Conservation (phyloP, 2,888 invertebrate species). For the Congeria kusceri region DNA sequence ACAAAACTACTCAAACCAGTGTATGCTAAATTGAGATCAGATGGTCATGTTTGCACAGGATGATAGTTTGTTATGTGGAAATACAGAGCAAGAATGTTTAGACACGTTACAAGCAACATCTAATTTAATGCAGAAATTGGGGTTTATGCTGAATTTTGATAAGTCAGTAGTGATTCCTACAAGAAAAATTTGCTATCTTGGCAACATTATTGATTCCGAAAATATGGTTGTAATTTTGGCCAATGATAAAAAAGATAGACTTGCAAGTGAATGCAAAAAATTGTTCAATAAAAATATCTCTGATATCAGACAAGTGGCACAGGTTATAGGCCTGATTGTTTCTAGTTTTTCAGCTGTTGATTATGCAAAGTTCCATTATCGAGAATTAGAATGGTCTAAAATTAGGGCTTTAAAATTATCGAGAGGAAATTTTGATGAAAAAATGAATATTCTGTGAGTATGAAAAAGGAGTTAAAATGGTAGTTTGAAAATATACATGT, state of each 20-base stretch:
- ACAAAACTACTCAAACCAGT: conserved; percentile 66
- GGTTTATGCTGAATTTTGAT: conserved; percentile 43
- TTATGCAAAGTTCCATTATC: conserved; percentile 44
- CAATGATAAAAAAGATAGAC: conserved; percentile 36
- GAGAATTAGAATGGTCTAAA: conserved; percentile 44
- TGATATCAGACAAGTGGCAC: conserved; percentile 39
- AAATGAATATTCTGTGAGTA: conserved; percentile 18
- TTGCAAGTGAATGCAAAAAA: conserved; percentile 7
- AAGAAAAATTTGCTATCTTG: conserved; percentile 41
- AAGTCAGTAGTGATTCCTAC: conserved; percentile 51
- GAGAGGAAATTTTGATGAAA: conserved; percentile 34
- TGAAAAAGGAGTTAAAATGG: conserved; percentile 44
- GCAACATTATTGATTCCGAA: conserved; percentile 49
- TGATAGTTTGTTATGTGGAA: conserved; percentile 47
- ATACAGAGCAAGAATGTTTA: conserved; percentile 25
- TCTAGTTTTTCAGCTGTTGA: conserved; percentile 49
- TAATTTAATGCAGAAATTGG: conserved; percentile 26
- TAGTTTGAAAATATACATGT: conserved; percentile 43
- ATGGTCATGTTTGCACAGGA: conserved; percentile 45
- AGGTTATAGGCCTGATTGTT: conserved; percentile 46
- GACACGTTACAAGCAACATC: conserved; percentile 20
- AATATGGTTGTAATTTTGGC: conserved; percentile 48
- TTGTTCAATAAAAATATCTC: conserved; percentile 4
- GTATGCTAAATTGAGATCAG: conserved; percentile 43
- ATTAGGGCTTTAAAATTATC: conserved; percentile 26